Percentiles rank a stretch among this genome's conserved stretches.
Conservation (phyloP, 2,888 invertebrate genomes). For the Ochropleura leucogaster region DNA sequence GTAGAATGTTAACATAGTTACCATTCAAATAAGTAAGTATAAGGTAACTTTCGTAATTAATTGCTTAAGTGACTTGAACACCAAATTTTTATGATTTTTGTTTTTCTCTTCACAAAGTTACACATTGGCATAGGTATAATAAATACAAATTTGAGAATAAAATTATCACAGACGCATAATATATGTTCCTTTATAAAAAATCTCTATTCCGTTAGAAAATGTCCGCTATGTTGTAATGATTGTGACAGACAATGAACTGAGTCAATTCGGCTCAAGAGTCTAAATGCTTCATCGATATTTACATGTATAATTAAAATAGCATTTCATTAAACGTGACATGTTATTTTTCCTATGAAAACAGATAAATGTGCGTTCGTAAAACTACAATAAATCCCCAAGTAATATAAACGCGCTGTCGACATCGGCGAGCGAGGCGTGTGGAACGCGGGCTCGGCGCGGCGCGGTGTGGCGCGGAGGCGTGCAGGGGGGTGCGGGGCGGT, state of each 20-base stretch:
- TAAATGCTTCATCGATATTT: constrained; percentile 35
- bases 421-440: constrained; percentile 77
- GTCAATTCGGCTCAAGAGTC: neutral
- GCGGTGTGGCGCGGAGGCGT: constrained; percentile 63
- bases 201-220: neutral
- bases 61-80: constrained; percentile 12
- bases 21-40: neutral
- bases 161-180: too few species aligned
- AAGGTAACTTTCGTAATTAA: constrained; percentile 16
- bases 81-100: too few species aligned
- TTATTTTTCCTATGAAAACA: constrained; percentile 72
- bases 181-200: neutral
- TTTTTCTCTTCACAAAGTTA: too few species aligned
- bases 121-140: too few species aligned
- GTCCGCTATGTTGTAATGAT: neutral
- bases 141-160: too few species aligned
- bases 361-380: constrained; percentile 86
- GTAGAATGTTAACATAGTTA: neutral
- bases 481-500: constrained; percentile 63
- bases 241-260: constrained; percentile 9
- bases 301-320: constrained; percentile 25
- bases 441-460: constrained; percentile 71
- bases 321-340: constrained; percentile 37
- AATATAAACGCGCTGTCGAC: constrained; percentile 88
- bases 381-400: constrained; percentile 88